Base-by-base conservation (phyloP, 2,797 vertebrate genomes). In the Pipistrellus kuhlii region DNA sequence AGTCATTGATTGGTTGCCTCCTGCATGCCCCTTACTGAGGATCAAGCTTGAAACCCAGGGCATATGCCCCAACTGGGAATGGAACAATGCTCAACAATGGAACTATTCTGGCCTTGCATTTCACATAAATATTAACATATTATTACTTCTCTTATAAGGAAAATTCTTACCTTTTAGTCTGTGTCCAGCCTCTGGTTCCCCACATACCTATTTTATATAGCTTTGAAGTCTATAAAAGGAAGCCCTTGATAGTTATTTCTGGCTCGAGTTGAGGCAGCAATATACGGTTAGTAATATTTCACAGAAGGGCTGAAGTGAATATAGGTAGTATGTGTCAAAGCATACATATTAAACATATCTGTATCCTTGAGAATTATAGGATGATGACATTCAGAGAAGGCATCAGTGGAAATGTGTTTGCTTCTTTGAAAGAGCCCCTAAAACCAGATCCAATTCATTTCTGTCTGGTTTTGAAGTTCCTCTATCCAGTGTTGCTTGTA, bases 311-410 rank as follows among this genome's bases (percentile, higher is more conserved):
- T 95, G 94, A 97, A 88, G 38, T 95, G 88, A 97, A 90, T 91
- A 86, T 46, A 96, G 84, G 78, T 96, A 97, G 97, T 97, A 95
- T 94, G 51, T 97, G 93, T 90, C 94, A 71, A 85, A 84, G 30
- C 85, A 94, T 90, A 94, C 62, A 78, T 90, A 95, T 96, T 86
- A 85, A 94, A 89, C 64, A 94, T 90, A 80, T 88, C 95, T 90
- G 95, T 96, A 69, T 94, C 96, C 85, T 95, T 96, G 66, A 92
- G 69, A 88, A 57, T 96, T 96, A 88, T 48, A 92, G 82, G 92
- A 96, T 97, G 88, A 95, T 92, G 92, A 96, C 62, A 82, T 92
- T 93, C 77, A 85, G 41, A 41, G 68, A 96, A 38, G n/a, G 92
- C 46, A 82, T 81, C 90, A 90, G 68, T 1, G 38, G 30, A 38